These are phyloP conservation scores for Chloroceryle aenea DNA, from an alignment of 2,113 vertebrate species.

Conservation along the genomic window DNA sequence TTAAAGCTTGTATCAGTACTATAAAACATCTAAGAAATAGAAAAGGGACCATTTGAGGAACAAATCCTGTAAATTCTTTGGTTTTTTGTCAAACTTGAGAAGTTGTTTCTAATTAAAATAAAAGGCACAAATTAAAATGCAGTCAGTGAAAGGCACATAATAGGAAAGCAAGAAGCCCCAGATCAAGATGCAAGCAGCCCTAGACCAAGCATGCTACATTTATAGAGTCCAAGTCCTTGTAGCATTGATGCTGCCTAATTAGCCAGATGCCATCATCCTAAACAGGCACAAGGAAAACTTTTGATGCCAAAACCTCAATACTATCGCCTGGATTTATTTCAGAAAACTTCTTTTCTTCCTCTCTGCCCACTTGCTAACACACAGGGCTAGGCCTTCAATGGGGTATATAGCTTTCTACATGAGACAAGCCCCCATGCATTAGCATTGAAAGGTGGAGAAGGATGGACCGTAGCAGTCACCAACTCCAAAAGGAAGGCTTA, in stretches of 20 bases:
- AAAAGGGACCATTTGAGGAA: neutral
- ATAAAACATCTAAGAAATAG: neutral
- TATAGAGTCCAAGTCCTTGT: neutral
- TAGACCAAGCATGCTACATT: accelerated
- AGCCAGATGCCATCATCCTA: neutral
- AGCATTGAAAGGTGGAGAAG: neutral
- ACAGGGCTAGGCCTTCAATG: neutral
- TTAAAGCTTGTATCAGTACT: neutral
- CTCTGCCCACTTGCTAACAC: neutral
- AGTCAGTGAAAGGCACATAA: neutral
- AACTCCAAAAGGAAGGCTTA: neutral
- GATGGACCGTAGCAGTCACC: neutral
- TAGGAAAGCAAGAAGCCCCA: neutral
- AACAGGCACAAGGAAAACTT: neutral
- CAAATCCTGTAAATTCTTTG: neutral
- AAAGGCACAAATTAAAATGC: slow-evolving; percentile 15
- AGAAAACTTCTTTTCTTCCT: neutral
- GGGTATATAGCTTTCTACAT: accelerated
- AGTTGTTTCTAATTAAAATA: neutral
- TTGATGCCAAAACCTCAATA: neutral
- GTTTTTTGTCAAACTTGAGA: neutral
- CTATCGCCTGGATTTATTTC: neutral
- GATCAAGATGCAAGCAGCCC: neutral
- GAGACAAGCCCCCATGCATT: neutral
- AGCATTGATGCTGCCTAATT: neutral